phyloP scores from a whole-genome alignment of 2,797 vertebrate genomes.

The Malacoraja senta region DNA sequence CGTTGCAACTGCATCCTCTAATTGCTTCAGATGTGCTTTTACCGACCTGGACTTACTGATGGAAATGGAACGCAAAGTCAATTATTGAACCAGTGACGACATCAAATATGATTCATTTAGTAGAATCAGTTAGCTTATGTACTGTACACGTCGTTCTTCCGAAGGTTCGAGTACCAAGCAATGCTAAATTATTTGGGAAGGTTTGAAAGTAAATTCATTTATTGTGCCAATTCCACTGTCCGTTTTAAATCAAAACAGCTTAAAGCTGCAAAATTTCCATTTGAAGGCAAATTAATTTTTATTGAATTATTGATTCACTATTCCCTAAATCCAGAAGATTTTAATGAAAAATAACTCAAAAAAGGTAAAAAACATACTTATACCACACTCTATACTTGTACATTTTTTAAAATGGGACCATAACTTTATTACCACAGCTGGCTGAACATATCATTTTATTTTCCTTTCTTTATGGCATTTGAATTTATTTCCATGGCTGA shows the following conservation, averaged over 20 bases:
- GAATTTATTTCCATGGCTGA: not conserved
- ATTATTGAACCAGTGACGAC: not conserved
- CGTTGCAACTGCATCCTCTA: not conserved
- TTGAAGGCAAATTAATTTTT: not conserved
- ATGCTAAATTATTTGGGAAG: not conserved
- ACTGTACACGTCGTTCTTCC: slow-evolving; percentile 11
- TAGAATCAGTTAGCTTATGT: not conserved
- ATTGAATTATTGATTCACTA: not conserved
- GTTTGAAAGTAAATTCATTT: not conserved
- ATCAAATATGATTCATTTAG: not conserved
- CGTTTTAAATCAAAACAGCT: not conserved
- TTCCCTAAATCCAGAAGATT: not conserved
- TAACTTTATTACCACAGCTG: not conserved
- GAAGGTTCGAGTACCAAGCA: not conserved
- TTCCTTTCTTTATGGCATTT: not conserved
- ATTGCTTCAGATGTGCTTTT: not conserved
- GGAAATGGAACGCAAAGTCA: not conserved
- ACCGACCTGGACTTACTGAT: not conserved
- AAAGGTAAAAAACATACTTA: not conserved
- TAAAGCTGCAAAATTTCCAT: not conserved
- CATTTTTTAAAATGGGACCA: not conserved
- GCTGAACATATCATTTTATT: too few species aligned
- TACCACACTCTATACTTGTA: not conserved
- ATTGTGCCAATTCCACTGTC: slow-evolving; percentile 12
- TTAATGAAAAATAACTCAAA: not conserved